Percentiles rank a stretch among this genome's conserved stretches.
These are phyloP conservation scores for Oreochromis tanganicae DNA, from an alignment of 2,113 vertebrate genomes.

Conservation along the genomic window DNA sequence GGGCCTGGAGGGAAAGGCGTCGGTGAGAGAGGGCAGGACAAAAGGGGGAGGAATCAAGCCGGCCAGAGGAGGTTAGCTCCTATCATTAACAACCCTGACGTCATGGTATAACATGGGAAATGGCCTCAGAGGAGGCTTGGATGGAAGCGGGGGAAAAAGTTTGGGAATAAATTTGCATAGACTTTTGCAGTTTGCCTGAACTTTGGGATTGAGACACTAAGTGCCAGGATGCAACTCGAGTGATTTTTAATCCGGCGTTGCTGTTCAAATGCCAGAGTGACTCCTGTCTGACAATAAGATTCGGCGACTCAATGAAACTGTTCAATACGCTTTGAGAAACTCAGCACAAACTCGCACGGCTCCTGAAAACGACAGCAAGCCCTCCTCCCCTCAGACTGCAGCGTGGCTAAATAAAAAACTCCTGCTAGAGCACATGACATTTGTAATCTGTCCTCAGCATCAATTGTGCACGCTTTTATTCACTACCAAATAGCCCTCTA, in stretches of 20 bases:
- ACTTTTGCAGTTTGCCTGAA: background rate
- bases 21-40: slow-evolving; percentile 6
- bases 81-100: slow-evolving; percentile 31
- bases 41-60: background rate
- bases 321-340: background rate
- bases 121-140: background rate
- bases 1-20: slow-evolving; percentile 7
- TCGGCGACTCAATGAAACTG: background rate
- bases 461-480: background rate
- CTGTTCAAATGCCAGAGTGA: background rate
- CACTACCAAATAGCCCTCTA: background rate
- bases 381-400: background rate
- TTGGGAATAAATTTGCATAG: slow-evolving; percentile 39
- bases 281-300: background rate
- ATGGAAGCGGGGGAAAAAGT: background rate
- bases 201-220: background rate
- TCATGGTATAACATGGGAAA: slow-evolving; percentile 21
- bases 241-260: background rate
- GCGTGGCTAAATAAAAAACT: background rate
- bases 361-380: background rate
- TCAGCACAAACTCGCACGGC: background rate
- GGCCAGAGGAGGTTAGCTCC: background rate
- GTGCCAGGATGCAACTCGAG: background rate
- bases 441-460: background rate
- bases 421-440: background rate